A percentile compares a stretch with the other conserved stretches of the same genome.
Conservation (phyloP, 2,888 invertebrate species). For the Synanthedon andrenaeformis region DNA sequence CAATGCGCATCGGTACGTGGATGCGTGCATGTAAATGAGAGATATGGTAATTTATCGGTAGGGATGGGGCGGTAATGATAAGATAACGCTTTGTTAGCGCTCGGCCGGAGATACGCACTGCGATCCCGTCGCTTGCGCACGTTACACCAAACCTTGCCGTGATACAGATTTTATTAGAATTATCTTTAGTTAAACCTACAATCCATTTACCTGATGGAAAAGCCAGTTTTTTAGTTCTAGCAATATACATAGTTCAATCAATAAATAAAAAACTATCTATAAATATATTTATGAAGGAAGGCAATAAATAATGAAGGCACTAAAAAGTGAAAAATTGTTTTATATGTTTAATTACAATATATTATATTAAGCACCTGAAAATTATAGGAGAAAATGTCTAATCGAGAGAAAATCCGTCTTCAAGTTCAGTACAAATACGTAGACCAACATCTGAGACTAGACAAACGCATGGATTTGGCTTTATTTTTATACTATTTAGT, state of each 20-base stretch:
- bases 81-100: conserved; percentile 55
- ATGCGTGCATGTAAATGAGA: conserved; percentile 64
- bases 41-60: conserved; percentile 62
- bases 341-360: no score
- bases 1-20: conserved; percentile 47
- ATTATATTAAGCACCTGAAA: no score
- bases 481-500: no score
- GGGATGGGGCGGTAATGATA: conserved; percentile 55
- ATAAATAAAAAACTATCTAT: neutral
- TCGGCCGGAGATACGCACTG: conserved; percentile 49
- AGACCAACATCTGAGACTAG: no score
- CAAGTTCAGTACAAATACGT: no score
- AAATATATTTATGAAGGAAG: no score
- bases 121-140: conserved; percentile 12
- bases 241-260: neutral
- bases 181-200: neutral
- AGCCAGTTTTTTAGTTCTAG: neutral
- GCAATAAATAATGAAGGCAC: no score
- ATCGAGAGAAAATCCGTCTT: no score
- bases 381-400: no score
- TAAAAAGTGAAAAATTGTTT: no score
- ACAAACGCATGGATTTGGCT: no score
- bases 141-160: conserved; percentile 11
- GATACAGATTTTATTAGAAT: neutral
- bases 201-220: neutral